A percentile compares a stretch with the other conserved stretches of the same genome.
These are phyloP conservation scores for Oncorhynchus tshawytscha DNA, from an alignment of 2,113 vertebrate species.

Conservation along the genomic window DNA sequence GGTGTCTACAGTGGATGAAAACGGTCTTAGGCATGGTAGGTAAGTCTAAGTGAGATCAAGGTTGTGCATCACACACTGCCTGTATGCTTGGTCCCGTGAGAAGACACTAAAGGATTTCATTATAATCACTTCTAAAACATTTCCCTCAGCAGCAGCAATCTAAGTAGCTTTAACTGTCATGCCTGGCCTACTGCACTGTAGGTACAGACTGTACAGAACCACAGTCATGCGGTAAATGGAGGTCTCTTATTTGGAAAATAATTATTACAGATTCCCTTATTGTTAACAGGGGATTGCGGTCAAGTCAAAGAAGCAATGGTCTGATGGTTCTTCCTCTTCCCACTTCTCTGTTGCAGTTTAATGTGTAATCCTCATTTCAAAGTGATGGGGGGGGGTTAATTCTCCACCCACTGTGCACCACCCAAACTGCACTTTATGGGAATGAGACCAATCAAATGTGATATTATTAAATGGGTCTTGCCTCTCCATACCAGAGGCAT, in stretches of 20 bases:
- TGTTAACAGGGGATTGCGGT: constrained; percentile 23
- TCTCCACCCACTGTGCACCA: constrained; percentile 19
- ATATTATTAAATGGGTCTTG: background rate
- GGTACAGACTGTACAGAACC: background rate
- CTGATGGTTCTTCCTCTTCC: constrained; percentile 16
- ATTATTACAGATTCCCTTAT: constrained; percentile 45
- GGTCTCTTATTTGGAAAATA: constrained; percentile 28
- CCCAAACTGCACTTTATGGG: constrained; percentile 39
- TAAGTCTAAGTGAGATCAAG: background rate
- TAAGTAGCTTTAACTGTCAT: constrained; percentile 66
- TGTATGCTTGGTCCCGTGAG: constrained; percentile 51
- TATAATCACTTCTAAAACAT: constrained; percentile 64
- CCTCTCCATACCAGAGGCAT: constrained; percentile 11
- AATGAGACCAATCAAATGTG: too few relatives aligned
- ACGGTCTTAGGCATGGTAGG: background rate
- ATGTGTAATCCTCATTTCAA: constrained; percentile 37
- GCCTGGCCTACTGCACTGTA: constrained; percentile 23
- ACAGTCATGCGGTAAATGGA: background rate
- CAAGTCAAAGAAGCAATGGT: constrained; percentile 15
- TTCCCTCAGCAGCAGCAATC: constrained; percentile 40
- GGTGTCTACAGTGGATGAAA: background rate
- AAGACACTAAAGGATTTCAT: constrained; percentile 61
- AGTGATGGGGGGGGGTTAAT: constrained; percentile 15
- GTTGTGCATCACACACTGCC: constrained; percentile 32
- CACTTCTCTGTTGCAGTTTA: background rate